Evolutionary conservation across 2,888 invertebrate genomes (phyloP).

Genomic region (Chelonus formosanus): DNA sequence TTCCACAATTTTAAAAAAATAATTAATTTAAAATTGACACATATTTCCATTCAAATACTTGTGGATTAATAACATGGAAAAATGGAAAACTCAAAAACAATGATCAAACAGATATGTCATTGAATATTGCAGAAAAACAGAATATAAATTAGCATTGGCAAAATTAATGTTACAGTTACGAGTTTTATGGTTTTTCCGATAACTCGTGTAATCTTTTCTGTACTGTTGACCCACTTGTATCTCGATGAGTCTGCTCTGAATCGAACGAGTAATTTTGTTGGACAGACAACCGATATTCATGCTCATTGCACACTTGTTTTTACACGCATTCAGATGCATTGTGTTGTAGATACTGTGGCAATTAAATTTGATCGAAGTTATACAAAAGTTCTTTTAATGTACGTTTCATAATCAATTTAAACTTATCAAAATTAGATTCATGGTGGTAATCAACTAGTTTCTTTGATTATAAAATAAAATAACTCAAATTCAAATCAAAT

Average conservation of each 20-base stretch:
- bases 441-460: no score
- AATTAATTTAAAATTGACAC: no score
- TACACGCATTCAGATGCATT: background rate
- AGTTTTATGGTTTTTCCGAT: slow-evolving; percentile 46
- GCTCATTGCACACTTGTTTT: slow-evolving; percentile 15
- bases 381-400: background rate
- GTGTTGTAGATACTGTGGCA: background rate
- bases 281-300: slow-evolving; percentile 17
- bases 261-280: slow-evolving; percentile 16
- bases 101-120: slow-evolving; percentile 11
- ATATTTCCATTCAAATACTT: no score
- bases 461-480: no score
- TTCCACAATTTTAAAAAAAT: no score
- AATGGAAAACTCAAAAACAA: background rate
- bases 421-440: no score
- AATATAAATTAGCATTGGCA: slow-evolving; percentile 23
- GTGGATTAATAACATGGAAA: background rate
- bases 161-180: slow-evolving; percentile 43
- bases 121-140: slow-evolving; percentile 14
- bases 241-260: slow-evolving; percentile 9
- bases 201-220: slow-evolving; percentile 26
- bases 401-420: no score
- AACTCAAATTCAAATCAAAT: no score
- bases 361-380: slow-evolving; percentile 8
- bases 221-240: slow-evolving; percentile 14